Percentiles rank a stretch among this genome's conserved stretches.
These are phyloP conservation scores for Ellobium chinense DNA, from an alignment of 2,888 invertebrate species.

Conservation along the genomic window DNA sequence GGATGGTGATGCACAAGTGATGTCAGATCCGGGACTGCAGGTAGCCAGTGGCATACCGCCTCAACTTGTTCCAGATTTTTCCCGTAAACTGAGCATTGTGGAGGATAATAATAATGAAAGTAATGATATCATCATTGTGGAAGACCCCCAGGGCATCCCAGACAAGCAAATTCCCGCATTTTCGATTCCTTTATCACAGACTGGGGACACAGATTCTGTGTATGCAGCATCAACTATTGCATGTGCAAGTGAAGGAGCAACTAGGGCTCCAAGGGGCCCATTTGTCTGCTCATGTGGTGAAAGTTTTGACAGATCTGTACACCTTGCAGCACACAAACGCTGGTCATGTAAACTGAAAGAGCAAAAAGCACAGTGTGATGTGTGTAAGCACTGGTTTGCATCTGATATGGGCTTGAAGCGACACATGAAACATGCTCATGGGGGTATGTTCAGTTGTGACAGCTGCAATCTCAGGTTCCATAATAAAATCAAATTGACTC, in stretches of 20 bases:
- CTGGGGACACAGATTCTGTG: neutral
- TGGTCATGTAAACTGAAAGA: slow-evolving; percentile 40
- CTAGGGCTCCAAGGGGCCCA: neutral
- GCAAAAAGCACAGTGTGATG: slow-evolving; percentile 37
- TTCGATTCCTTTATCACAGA: neutral
- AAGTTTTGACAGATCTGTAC: slow-evolving; percentile 35
- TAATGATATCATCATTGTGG: no score
- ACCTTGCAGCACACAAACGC: slow-evolving; percentile 37
- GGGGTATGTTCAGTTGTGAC: slow-evolving; percentile 27
- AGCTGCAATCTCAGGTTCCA: slow-evolving; percentile 29
- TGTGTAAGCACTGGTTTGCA: slow-evolving; percentile 40
- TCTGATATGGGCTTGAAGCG: slow-evolving; percentile 30
- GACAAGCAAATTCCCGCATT: neutral
- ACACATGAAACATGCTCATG: slow-evolving; percentile 45
- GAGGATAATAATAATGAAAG: neutral
- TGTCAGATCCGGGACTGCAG: neutral
- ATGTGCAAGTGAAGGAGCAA: neutral
- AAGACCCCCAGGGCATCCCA: no score
- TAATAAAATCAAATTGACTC: slow-evolving; percentile 39
- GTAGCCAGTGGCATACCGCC: neutral
- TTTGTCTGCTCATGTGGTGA: slow-evolving; percentile 38
- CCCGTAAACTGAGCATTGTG: slow-evolving; percentile 30
- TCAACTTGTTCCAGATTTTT: slow-evolving; percentile 37
- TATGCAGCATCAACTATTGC: neutral
- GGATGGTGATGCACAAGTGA: no score